phyloP scores from a whole-genome alignment of 2,888 invertebrate genomes.

The Aromia moschata region DNA sequence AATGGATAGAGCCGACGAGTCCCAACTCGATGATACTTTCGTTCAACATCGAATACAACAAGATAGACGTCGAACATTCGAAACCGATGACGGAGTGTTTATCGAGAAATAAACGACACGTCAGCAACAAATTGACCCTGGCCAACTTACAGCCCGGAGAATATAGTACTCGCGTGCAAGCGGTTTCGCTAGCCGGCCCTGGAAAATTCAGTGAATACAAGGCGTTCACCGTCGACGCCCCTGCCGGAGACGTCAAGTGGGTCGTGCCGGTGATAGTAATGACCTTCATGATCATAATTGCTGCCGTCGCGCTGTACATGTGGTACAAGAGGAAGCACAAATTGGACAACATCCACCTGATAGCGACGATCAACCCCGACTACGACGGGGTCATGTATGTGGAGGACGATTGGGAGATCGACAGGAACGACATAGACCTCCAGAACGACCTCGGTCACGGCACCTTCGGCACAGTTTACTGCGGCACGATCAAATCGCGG shows the following conservation, averaged over 20 bases:
- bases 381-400: constrained; percentile 69
- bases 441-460: constrained; percentile 72
- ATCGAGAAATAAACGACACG: constrained; percentile 42
- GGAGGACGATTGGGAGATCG: constrained; percentile 78
- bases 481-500: constrained; percentile 65
- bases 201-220: constrained; percentile 58
- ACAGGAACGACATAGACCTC: constrained; percentile 67
- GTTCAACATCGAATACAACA: constrained; percentile 69
- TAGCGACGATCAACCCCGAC: constrained; percentile 70
- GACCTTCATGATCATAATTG: constrained; percentile 43
- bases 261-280: constrained; percentile 25
- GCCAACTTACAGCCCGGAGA: constrained; percentile 65
- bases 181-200: constrained; percentile 69
- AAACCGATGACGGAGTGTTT: constrained; percentile 65
- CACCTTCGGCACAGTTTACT: constrained; percentile 79
- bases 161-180: constrained; percentile 67
- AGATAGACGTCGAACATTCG: constrained; percentile 56
- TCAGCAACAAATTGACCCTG: constrained; percentile 15
- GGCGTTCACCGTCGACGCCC: constrained; percentile 44
- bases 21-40: constrained; percentile 74
- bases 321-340: constrained; percentile 54
- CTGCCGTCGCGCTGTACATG: constrained; percentile 46
- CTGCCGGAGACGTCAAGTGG: constrained; percentile 12
- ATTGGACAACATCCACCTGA: constrained; percentile 60
- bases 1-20: constrained; percentile 70